phyloP scores from a whole-genome alignment of 2,797 vertebrate species.

The Cyclura pinguis region DNA sequence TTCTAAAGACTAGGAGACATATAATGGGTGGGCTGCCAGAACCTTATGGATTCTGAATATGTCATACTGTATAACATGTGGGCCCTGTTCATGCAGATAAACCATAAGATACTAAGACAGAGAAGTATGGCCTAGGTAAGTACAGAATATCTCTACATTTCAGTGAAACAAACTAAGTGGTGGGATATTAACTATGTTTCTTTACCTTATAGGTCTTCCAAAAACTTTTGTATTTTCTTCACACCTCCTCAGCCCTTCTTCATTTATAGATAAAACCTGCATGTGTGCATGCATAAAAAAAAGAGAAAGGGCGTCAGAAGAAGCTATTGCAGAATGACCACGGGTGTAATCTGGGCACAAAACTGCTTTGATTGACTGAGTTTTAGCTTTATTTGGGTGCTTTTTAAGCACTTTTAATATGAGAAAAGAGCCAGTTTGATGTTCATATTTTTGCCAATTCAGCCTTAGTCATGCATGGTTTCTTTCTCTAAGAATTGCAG shows the following conservation, averaged over 20 bases:
- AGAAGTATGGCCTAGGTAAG: neutral
- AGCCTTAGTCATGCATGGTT: neutral
- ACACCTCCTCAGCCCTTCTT: slow-evolving; percentile 89
- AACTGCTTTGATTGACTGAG: neutral
- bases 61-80: neutral
- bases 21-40: neutral
- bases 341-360: neutral
- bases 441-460: neutral
- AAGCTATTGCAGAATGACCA: neutral
- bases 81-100: neutral
- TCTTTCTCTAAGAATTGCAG: neutral
- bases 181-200: neutral
- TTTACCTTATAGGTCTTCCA: slow-evolving; percentile 89
- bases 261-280: slow-evolving; percentile 91
- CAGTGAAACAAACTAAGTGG: neutral
- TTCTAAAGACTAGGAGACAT: neutral
- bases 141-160: neutral
- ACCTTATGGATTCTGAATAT: neutral
- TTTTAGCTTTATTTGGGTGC: neutral
- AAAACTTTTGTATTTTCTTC: slow-evolving; percentile 92
- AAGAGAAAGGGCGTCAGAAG: slow-evolving; percentile 10
- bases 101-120: neutral
- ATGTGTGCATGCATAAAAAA: neutral
- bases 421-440: neutral
- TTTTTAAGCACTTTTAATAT: neutral